Base-by-base conservation (phyloP, 2,888 invertebrate genomes). In the Pseudanteris insignis region DNA sequence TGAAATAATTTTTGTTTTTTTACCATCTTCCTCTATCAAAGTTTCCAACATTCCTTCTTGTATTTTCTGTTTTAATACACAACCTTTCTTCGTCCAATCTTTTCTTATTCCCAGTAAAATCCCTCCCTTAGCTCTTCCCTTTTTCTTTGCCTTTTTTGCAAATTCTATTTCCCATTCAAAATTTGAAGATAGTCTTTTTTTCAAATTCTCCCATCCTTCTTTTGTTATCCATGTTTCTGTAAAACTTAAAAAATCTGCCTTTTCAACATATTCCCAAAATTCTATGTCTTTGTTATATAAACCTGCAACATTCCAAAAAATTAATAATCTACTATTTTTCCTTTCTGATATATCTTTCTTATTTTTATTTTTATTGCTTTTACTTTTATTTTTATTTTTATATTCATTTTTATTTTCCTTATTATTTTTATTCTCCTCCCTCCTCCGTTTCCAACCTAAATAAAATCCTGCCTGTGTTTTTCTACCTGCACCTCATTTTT, bases 241-340 rank as follows among this genome's bases (percentile, higher is more conserved):
- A 2, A 33, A 15, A 33, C 33, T 33, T 4, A 33, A 58, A 24
- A 40, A 63, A n/a, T 33, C 33, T n/a, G 8, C 9, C n/a, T 46
- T 28, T 4, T 34, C 47, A 10, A 66, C 3, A 13, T 12, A 46
- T 1, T 54, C 18, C 44, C 62, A 63, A n/a, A 62, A 61, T 4
- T 65, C 62, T 15, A 18, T 53, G 7, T 62, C 58, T 14, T 67
- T 67, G 1, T 51, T 57, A 2, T 7, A 11, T 15, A 64, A 4
- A 1, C 63, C 64, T n/a, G 64, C 65, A 8, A 61, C 50, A 21
- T 61, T 68, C 53, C 48, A 65, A 32, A 63, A 63, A 26, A 26
- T 26, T 11, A 29, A 29, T 29, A 11, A 29, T 11, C 29, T 29
- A 9, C 4, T 7, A 10, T 29, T 29, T 29, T 29, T 2, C 26